Percentiles rank a stretch among this genome's conserved stretches.
Conservation (phyloP, 2,888 invertebrate species). For the Dasysyrphus albostriatus region DNA sequence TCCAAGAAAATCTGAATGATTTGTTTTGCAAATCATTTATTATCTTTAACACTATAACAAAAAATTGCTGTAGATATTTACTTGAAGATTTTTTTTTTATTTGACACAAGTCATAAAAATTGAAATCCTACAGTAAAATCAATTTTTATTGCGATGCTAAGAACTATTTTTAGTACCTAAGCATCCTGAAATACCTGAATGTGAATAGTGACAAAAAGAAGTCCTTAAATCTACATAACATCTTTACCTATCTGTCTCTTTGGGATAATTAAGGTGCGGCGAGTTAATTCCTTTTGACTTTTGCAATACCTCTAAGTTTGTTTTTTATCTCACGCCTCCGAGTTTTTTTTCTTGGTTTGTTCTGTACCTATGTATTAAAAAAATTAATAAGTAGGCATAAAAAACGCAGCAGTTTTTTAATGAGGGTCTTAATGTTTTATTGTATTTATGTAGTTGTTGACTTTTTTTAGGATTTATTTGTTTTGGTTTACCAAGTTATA, state of each 20-base stretch:
- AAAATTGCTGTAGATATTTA: background rate
- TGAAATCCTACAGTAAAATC: slow-evolving; percentile 13
- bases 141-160: slow-evolving; percentile 35
- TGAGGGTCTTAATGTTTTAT: slow-evolving; percentile 49
- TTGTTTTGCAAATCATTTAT: slow-evolving; percentile 62
- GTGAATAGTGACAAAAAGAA: slow-evolving; percentile 1
- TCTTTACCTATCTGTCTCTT: background rate
- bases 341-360: slow-evolving; percentile 5
- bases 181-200: slow-evolving; percentile 38
- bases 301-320: slow-evolving; percentile 61
- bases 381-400: slow-evolving; percentile 33
- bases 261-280: slow-evolving; percentile 19
- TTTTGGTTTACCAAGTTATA: slow-evolving; percentile 12
- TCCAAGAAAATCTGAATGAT: slow-evolving; percentile 48
- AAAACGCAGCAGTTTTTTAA: slow-evolving; percentile 59
- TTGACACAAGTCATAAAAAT: slow-evolving; percentile 56
- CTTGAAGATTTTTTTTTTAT: background rate
- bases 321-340: slow-evolving; percentile 57
- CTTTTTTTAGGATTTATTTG: slow-evolving; percentile 61
- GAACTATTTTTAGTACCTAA: background rate
- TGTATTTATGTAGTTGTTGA: slow-evolving; percentile 38
- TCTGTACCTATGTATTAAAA: background rate
- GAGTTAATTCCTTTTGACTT: slow-evolving; percentile 19
- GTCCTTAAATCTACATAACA: background rate
- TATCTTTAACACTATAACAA: slow-evolving; percentile 19